Base-by-base conservation (phyloP, 2,797 vertebrate species). In the Nannoperca obscura region DNA sequence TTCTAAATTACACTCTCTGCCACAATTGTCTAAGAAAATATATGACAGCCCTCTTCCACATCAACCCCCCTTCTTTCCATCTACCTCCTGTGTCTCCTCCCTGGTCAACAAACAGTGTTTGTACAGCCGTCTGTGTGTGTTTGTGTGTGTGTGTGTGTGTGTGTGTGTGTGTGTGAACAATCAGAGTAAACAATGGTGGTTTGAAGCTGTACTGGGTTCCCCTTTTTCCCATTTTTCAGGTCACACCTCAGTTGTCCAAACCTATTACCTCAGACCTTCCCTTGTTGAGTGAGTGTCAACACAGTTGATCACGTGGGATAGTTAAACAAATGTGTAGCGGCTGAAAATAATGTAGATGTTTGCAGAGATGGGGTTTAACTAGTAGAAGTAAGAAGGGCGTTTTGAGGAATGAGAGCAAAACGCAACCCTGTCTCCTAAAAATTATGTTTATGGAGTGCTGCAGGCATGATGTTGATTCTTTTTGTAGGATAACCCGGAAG, bases 81-180 rank as follows among this genome's bases (percentile, higher is more conserved):
- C 78, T 66, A 60, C 71, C 86, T 86, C 82, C 79, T 88, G 88
- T 80, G 83, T 84, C 83, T 85, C 83, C 73, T 86, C 80, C 84
- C 71, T 71, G 88, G 92, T 93, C 91, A 92, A 93, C 89, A 92
- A 80, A 78, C 74, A 78, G 74, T 95, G 91, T 96, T 95, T 96
- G 91, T 86, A 86, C 91, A 95, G 93, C 86, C 72, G 85, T 86
- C 8, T 54, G 63, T 61, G 71, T 89, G 3, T 40, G 69, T 83
- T 52, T 63, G 52, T 49, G 79, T 82, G 73, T 34, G 9, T 40
- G 52, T 58, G 67, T 65, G 22, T 50, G 64, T 62, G 34, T 30
- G 38, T 14, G 20, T 60, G 40, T 9, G 22, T 24, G 13, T 14
- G 63, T 11, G 76, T 71, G 76, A 27, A 54, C 53, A 54, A 83